Evolutionary conservation across 1,140 invertebrate genomes (phyloP).

Genomic region (Ceratina japonica): DNA sequence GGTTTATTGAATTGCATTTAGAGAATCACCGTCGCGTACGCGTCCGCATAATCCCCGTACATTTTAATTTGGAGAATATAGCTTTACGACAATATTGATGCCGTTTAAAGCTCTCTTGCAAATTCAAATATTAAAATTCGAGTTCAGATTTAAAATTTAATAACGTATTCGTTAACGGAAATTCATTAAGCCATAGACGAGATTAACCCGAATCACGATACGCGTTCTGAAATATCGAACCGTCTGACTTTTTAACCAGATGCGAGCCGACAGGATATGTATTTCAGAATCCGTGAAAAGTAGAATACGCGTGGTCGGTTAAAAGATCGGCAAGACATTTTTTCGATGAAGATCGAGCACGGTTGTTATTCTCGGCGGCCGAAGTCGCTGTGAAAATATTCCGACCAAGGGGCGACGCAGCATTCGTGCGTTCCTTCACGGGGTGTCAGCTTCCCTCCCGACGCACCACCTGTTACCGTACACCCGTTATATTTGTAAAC

Average conservation of each 20-base stretch:
- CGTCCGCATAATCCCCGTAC: not conserved
- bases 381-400: not conserved
- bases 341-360: no score
- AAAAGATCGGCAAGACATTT: no score
- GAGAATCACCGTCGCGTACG: no score
- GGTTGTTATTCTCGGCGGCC: no score
- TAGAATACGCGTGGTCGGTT: no score
- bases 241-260: no score
- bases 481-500: conserved; percentile 7
- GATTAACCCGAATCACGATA: not conserved
- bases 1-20: conserved; percentile 22
- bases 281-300: no score
- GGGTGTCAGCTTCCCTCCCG: not conserved
- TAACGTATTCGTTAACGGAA: conserved; percentile 1
- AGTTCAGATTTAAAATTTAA: not conserved
- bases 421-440: not conserved
- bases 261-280: no score
- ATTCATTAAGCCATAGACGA: not conserved
- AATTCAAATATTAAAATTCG: not conserved
- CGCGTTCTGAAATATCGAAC: no score
- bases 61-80: not conserved
- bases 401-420: not conserved
- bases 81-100: not conserved
- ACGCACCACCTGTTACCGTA: not conserved
- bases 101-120: not conserved